These are phyloP conservation scores for Erebia aethiops DNA, from an alignment of 2,888 invertebrate species.

Conservation along the genomic window DNA sequence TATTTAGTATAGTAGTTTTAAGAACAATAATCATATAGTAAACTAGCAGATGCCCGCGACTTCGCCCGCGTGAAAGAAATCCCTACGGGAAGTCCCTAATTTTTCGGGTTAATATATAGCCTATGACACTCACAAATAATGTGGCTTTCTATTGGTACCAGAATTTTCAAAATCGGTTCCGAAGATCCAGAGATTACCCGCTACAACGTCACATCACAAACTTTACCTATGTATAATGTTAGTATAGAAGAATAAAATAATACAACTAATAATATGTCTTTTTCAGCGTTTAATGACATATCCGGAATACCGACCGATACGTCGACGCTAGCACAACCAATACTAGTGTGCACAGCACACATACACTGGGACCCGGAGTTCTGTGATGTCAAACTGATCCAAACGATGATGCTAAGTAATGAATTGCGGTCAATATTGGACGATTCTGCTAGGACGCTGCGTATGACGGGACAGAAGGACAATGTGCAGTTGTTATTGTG, in stretches of 20 bases:
- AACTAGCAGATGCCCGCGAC: too few species aligned
- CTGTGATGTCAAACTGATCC: slow-evolving; percentile 99
- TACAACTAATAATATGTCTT: neutral
- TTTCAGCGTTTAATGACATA: slow-evolving; percentile 21
- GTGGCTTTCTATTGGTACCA: too few species aligned
- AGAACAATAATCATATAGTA: too few species aligned
- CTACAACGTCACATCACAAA: too few species aligned
- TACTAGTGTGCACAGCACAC: slow-evolving; percentile 98
- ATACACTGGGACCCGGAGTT: slow-evolving; percentile 99
- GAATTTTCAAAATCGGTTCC: too few species aligned
- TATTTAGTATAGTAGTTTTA: too few species aligned
- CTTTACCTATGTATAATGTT: too few species aligned
- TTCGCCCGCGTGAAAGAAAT: too few species aligned
- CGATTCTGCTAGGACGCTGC: slow-evolving; percentile 91
- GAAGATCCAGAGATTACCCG: too few species aligned
- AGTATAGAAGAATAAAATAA: neutral
- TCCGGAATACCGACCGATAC: slow-evolving; percentile 89
- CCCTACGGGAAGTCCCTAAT: too few species aligned
- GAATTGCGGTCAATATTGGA: slow-evolving; percentile 95
- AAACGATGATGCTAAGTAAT: slow-evolving; percentile 99
- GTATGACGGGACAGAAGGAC: slow-evolving; percentile 87
- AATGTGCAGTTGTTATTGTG: slow-evolving; percentile 96
- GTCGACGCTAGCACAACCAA: slow-evolving; percentile 90
- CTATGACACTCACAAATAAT: too few species aligned
- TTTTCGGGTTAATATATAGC: too few species aligned